Conservation (phyloP, 1,140 invertebrate genomes). For the Plectus sambesii region DNA sequence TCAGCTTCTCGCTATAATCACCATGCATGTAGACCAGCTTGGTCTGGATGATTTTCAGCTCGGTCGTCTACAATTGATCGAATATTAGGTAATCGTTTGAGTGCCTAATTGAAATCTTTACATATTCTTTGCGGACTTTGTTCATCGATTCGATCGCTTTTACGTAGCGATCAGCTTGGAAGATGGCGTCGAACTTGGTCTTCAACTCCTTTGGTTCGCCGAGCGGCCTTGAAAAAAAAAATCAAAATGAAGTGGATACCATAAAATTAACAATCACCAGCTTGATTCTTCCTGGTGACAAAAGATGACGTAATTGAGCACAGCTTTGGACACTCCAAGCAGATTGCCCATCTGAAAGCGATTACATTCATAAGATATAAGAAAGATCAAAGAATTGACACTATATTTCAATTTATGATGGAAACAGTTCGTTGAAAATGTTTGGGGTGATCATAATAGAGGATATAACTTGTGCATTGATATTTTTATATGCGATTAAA, state of each 20-base stretch:
- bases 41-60: slow-evolving; percentile 29
- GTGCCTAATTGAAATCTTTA: slow-evolving; percentile 13
- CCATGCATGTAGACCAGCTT: slow-evolving; percentile 30
- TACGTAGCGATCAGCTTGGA: slow-evolving; percentile 82
- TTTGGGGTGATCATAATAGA: no score
- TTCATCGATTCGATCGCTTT: slow-evolving; percentile 73
- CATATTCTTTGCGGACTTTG: slow-evolving; percentile 59
- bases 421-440: no score
- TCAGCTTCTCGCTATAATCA: neutral
- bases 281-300: slow-evolving; percentile 96
- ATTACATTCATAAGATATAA: slow-evolving; percentile 1
- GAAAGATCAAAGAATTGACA: slow-evolving; percentile 48
- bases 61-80: slow-evolving; percentile 18
- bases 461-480: no score
- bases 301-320: slow-evolving; percentile 91
- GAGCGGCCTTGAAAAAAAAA: slow-evolving; percentile 58
- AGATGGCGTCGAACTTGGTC: slow-evolving; percentile 92
- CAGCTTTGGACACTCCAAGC: slow-evolving; percentile 78
- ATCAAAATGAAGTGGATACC: slow-evolving; percentile 6
- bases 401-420: no score
- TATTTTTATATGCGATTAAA: no score
- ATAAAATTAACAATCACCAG: slow-evolving; percentile 54
- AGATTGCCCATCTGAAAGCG: slow-evolving; percentile 29
- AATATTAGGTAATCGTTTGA: neutral
- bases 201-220: slow-evolving; percentile 86